Base-by-base conservation (phyloP, 2,113 vertebrate species). In the Megaleporinus macrocephalus region DNA sequence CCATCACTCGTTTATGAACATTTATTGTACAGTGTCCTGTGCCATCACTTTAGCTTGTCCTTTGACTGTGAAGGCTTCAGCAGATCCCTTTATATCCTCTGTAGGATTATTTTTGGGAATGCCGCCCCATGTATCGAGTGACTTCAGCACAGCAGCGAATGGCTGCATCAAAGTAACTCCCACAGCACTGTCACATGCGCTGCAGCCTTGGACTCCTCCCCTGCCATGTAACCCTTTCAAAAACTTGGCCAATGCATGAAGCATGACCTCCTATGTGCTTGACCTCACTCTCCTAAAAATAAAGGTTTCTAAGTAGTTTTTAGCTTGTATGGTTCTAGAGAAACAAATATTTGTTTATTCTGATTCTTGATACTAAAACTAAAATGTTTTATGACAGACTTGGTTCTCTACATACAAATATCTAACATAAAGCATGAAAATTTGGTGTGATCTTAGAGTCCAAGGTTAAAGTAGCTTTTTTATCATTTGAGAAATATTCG, bases 71-170 rank as follows among this genome's bases (percentile, higher is more conserved):
- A 14, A 20, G 81, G 71, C 18, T 18, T 13, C 24, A 76, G 33
- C 65, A 78, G 84, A 79, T 71, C 82, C 80, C 90, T 94, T 89
- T 93, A 94, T 95, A 94, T 78, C 71, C 86, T 90, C 87, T 85
- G 89, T 20, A 9, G 76, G 81, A 87, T 92, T 95, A 95, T 95
- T 95, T 36, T 93, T 91, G 84, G 91, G 89, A 72, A 72, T 5
- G 47, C 72, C 22, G 41, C 65, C 36, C 73, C 83, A 69, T 79
- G 90, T 84, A 92, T 93, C 89, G 78, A 90, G 86, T 94, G 92
- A 93, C 93, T 91, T 89, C 82, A 90, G 82, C 89, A 84, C 82
- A 84, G 80, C 87, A 84, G 86, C 76, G 82, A 93, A 82, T 89
- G 90, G 87, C 82, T 84, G 73, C 27, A 27, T 30, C 22, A 6